A percentile compares a stretch with the other conserved stretches of the same genome.
These are phyloP conservation scores for Suricata suricatta DNA, from an alignment of 2,113 vertebrate species.

Conservation along the genomic window DNA sequence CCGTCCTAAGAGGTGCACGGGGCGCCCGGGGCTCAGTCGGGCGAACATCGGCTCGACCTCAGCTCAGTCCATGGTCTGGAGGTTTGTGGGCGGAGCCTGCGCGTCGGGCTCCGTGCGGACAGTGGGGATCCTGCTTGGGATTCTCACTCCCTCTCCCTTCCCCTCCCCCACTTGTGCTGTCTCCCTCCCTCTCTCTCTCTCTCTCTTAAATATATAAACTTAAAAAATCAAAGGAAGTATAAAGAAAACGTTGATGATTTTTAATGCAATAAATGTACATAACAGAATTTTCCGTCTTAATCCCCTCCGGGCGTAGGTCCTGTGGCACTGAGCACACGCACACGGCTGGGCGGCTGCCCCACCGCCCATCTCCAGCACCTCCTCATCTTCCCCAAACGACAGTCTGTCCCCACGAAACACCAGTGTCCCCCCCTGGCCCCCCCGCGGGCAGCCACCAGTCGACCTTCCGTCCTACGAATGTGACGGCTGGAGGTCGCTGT, in stretches of 20 bases:
- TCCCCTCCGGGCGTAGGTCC: accelerated
- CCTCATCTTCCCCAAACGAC: too few species aligned
- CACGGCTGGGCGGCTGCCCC: accelerated
- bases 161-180: accelerated
- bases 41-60: too few species aligned
- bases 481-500: too few species aligned
- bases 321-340: accelerated
- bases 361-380: background rate
- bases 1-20: accelerated
- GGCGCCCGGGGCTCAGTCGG: too few species aligned
- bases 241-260: background rate
- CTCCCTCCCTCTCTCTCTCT: too few species aligned
- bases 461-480: background rate
- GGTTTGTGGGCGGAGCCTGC: too few species aligned
- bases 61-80: too few species aligned
- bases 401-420: background rate
- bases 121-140: too few species aligned
- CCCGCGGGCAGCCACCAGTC: background rate
- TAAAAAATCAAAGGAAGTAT: background rate
- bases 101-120: too few species aligned
- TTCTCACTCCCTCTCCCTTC: background rate
- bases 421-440: background rate
- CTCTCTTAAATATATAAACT: background rate
- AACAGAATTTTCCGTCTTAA: background rate
- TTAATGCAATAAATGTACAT: background rate